These are phyloP conservation scores for Lydus trimaculatus DNA, from an alignment of 2,888 invertebrate species.

Conservation along the genomic window DNA sequence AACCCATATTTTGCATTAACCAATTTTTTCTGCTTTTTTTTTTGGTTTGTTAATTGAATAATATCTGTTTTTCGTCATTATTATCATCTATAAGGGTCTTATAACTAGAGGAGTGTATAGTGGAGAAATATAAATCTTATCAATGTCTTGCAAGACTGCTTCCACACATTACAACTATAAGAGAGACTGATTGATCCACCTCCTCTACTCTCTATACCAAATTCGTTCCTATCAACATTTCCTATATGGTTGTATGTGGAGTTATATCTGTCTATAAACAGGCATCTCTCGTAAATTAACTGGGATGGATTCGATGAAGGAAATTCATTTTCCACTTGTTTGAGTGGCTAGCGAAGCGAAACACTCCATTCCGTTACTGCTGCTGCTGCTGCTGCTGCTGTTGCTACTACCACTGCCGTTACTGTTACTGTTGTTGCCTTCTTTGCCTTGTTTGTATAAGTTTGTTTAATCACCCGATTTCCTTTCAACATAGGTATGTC, in stretches of 20 bases:
- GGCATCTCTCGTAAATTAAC: conserved; percentile 60
- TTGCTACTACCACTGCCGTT: conserved; percentile 31
- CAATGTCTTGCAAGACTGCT: conserved; percentile 62
- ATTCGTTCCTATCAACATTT: background rate
- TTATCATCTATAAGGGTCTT: background rate
- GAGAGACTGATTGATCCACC: conserved; percentile 57
- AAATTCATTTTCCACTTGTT: conserved; percentile 64
- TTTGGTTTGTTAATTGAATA: background rate
- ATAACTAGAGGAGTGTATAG: background rate
- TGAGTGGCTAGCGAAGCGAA: conserved; percentile 59
- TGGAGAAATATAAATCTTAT: conserved; percentile 57
- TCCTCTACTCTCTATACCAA: background rate
- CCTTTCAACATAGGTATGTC: conserved; percentile 46
- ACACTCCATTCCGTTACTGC: conserved; percentile 52
- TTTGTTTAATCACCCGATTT: conserved; percentile 55
- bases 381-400: background rate
- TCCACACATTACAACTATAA: conserved; percentile 41
- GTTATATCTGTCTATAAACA: conserved; percentile 62
- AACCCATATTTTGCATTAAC: too few species aligned
- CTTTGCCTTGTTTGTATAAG: conserved; percentile 54
- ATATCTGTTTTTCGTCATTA: background rate
- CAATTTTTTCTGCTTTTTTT: background rate
- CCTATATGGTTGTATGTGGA: conserved; percentile 45
- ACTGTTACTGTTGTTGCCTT: conserved; percentile 36
- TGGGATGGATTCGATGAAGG: conserved; percentile 61